Evolutionary conservation across 1,140 invertebrate species (phyloP).

Genomic region (Agrypnia vestita): DNA sequence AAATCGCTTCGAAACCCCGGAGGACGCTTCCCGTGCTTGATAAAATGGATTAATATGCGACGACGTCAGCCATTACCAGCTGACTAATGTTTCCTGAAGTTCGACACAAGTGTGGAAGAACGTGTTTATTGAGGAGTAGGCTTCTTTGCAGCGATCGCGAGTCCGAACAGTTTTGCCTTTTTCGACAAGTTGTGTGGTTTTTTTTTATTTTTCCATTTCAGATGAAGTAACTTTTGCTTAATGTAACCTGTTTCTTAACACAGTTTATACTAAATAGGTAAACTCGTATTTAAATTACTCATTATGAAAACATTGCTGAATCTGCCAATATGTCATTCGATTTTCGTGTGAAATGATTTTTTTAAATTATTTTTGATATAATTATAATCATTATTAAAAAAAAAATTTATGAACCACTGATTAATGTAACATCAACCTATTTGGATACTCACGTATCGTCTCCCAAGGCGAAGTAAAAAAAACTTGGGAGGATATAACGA

Average conservation of each 20-base stretch:
- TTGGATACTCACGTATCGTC: too few relatives aligned
- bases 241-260: not conserved
- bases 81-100: conserved; percentile 23
- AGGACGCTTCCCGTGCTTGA: not conserved
- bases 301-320: too few relatives aligned
- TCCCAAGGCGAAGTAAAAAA: too few relatives aligned
- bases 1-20: not conserved
- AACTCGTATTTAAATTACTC: too few relatives aligned
- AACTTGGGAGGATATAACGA: too few relatives aligned
- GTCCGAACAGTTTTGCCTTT: conserved; percentile 1
- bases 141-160: conserved; percentile 1
- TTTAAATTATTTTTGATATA: too few relatives aligned
- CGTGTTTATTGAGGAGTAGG: conserved; percentile 1
- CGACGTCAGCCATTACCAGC: not conserved
- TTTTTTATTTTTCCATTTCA: conserved; percentile 10
- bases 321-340: too few relatives aligned
- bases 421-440: too few relatives aligned
- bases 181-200: not conserved
- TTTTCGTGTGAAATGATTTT: too few relatives aligned
- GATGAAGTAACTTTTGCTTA: not conserved
- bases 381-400: too few relatives aligned
- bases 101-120: not conserved
- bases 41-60: not conserved
- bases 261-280: too few relatives aligned
- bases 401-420: too few relatives aligned